Evolutionary conservation across 1,140 invertebrate species (phyloP).

Genomic region (Brachionus sp.): DNA sequence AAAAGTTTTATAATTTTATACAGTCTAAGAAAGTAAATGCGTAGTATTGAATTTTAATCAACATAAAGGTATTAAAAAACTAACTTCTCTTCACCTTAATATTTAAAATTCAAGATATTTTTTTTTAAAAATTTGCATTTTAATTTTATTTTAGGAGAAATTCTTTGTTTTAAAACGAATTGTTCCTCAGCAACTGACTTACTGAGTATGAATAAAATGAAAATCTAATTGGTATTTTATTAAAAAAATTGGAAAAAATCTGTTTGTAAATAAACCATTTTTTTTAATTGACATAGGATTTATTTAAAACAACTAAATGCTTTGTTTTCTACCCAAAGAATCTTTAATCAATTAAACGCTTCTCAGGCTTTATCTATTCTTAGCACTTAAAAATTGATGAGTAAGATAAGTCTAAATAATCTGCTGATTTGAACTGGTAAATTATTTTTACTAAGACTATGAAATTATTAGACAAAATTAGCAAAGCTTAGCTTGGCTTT

Average conservation of each 20-base stretch:
- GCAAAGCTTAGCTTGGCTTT: neutral
- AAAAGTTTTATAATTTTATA: neutral
- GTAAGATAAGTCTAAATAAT: neutral
- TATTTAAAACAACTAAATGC: neutral
- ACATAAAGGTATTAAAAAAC: neutral
- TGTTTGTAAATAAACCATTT: neutral
- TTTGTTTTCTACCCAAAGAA: neutral
- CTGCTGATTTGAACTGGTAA: neutral
- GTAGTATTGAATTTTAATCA: neutral
- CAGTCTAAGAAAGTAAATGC: neutral
- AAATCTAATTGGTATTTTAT: too few species aligned
- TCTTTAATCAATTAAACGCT: neutral
- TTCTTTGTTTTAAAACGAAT: neutral
- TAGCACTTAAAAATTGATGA: neutral
- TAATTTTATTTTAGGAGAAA: neutral
- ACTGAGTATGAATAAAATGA: too few species aligned
- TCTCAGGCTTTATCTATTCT: neutral
- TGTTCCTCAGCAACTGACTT: neutral
- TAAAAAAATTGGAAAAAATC: too few species aligned
- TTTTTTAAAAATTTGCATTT: neutral
- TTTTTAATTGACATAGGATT: neutral
- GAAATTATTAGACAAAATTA: neutral
- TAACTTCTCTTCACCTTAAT: neutral
- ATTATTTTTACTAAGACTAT: neutral
- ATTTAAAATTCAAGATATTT: neutral